phyloP scores from a whole-genome alignment of 2,797 vertebrate species.

The Ciconia nigra region DNA sequence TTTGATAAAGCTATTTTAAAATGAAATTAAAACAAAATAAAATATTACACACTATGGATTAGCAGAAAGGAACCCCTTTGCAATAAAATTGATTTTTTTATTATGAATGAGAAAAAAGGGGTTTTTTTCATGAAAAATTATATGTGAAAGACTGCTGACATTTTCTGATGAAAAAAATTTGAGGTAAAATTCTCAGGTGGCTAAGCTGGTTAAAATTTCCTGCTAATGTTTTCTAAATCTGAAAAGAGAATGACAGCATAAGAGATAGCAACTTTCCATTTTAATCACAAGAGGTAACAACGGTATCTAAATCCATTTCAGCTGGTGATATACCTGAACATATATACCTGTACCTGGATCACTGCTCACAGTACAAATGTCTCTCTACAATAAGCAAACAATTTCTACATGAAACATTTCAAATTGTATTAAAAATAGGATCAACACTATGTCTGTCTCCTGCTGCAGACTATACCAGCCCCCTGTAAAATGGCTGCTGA shows the following conservation, averaged over 20 bases:
- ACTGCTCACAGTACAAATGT: neutral
- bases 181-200: neutral
- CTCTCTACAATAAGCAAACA: neutral
- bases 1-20: neutral
- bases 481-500: neutral
- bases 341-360: neutral
- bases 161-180: neutral
- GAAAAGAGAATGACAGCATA: neutral
- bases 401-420: neutral
- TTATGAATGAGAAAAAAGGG: neutral
- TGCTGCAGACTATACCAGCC: neutral
- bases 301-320: neutral
- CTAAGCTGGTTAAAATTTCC: neutral
- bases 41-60: neutral
- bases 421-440: neutral
- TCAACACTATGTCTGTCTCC: neutral
- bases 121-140: neutral
- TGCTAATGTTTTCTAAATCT: neutral
- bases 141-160: neutral
- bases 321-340: neutral
- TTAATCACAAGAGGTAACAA: neutral
- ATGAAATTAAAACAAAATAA: neutral
- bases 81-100: neutral
- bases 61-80: neutral
- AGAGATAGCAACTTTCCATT: neutral